A percentile compares a stretch with the other conserved stretches of the same genome.
Conservation (phyloP, 2,888 invertebrate species). For the Monopis laevigella region DNA sequence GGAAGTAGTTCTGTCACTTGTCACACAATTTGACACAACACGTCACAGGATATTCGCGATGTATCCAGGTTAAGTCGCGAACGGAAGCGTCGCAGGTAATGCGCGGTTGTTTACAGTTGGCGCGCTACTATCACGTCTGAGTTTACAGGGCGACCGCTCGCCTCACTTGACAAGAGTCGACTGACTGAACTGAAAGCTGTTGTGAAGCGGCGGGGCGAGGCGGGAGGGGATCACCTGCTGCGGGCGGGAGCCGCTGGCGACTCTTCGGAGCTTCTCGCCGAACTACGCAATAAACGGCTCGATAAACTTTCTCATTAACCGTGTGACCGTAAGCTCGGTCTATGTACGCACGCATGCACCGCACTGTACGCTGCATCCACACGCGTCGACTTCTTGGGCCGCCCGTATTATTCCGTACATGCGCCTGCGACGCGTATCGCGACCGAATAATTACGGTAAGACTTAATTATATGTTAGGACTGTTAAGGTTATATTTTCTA, state of each 20-base stretch:
- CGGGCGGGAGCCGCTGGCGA: slow-evolving; percentile 31
- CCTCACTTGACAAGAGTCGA: slow-evolving; percentile 54
- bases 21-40: slow-evolving; percentile 55
- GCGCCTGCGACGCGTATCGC: slow-evolving; percentile 5
- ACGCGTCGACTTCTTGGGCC: not conserved
- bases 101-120: slow-evolving; percentile 64
- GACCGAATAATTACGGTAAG: not conserved
- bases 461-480: too few relatives aligned
- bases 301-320: slow-evolving; percentile 57
- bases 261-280: slow-evolving; percentile 56
- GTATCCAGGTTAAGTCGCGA: slow-evolving; percentile 50
- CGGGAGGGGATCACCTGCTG: slow-evolving; percentile 23
- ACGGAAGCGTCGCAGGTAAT: slow-evolving; percentile 52
- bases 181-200: slow-evolving; percentile 41
- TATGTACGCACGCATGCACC: slow-evolving; percentile 49
- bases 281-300: slow-evolving; percentile 66
- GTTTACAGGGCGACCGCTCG: slow-evolving; percentile 30
- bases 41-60: slow-evolving; percentile 42
- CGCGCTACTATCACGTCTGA: slow-evolving; percentile 38
- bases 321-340: slow-evolving; percentile 63
- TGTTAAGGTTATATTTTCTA: too few relatives aligned
- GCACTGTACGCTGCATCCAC: slow-evolving; percentile 36
- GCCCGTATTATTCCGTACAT: not conserved
- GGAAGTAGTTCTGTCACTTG: slow-evolving; percentile 43
- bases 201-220: slow-evolving; percentile 26